Conservation (phyloP, 1,140 invertebrate species). For the Drosophila kepulauana region DNA sequence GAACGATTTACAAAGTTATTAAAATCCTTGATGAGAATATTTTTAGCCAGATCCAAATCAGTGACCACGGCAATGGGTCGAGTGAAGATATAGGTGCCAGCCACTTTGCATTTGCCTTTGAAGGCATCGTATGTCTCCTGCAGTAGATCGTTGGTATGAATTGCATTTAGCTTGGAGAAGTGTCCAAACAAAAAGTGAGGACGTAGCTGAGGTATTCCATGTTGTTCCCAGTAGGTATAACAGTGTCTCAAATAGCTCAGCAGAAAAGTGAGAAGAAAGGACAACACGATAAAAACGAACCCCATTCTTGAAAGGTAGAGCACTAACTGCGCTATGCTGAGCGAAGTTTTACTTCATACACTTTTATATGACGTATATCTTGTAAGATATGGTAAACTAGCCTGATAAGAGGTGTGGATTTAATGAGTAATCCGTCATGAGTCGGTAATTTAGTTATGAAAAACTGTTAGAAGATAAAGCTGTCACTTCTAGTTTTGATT, state of each 20-base stretch:
- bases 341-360: too few relatives aligned
- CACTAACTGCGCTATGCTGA: neutral
- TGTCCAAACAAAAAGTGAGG: conserved; percentile 42
- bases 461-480: too few relatives aligned
- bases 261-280: conserved; percentile 17
- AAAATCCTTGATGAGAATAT: conserved; percentile 87
- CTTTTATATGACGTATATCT: too few relatives aligned
- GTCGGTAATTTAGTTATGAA: too few relatives aligned
- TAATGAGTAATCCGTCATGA: too few relatives aligned
- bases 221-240: conserved; percentile 49
- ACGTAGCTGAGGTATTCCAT: conserved; percentile 39
- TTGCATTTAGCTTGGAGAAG: conserved; percentile 36
- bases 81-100: conserved; percentile 84
- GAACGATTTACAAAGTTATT: conserved; percentile 85
- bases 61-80: conserved; percentile 86
- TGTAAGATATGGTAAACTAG: too few relatives aligned
- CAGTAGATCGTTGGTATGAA: conserved; percentile 37
- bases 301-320: conserved; percentile 8
- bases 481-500: too few relatives aligned
- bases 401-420: too few relatives aligned
- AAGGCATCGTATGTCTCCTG: conserved; percentile 58
- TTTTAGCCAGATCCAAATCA: conserved; percentile 86
- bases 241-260: conserved; percentile 34
- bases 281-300: conserved; percentile 14
- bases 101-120: conserved; percentile 47